phyloP scores from a whole-genome alignment of 2,797 vertebrate species.

The Poecilia picta region DNA sequence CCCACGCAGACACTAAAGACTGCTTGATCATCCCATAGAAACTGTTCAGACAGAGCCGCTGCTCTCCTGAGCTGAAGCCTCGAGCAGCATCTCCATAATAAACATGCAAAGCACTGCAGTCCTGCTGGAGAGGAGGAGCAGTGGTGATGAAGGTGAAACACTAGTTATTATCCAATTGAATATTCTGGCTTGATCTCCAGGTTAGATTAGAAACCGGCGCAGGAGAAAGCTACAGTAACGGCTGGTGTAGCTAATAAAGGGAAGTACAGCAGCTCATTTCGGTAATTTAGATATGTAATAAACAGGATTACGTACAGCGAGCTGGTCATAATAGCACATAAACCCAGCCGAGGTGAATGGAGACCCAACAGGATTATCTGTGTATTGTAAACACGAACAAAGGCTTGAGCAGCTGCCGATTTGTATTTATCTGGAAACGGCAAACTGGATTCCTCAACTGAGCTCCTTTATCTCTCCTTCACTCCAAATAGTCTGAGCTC shows the following conservation, averaged over 20 bases:
- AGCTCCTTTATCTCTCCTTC: slow-evolving; percentile 36
- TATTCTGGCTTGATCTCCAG: slow-evolving; percentile 3
- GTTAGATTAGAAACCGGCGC: not conserved
- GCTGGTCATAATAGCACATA: slow-evolving; percentile 59
- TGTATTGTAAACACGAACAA: slow-evolving; percentile 49
- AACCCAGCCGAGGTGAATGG: slow-evolving; percentile 40
- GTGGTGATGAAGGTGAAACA: not conserved
- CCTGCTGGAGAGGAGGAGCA: not conserved
- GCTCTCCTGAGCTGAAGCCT: slow-evolving; percentile 21
- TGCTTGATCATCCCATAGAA: slow-evolving; percentile 1
- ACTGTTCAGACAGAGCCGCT: slow-evolving; percentile 1
- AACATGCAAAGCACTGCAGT: slow-evolving; percentile 1
- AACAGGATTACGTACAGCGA: slow-evolving; percentile 58
- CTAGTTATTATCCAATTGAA: not conserved
- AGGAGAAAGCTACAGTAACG: not conserved
- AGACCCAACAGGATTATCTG: slow-evolving; percentile 66
- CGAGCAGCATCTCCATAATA: slow-evolving; percentile 4
- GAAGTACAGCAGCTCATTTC: slow-evolving; percentile 24
- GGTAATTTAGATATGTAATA: slow-evolving; percentile 25
- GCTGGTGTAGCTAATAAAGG: not conserved
- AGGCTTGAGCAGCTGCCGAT: slow-evolving; percentile 28
- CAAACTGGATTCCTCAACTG: slow-evolving; percentile 23
- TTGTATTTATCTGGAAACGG: slow-evolving; percentile 31
- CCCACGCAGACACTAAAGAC: not conserved
- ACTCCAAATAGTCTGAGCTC: slow-evolving; percentile 10